Evolutionary conservation across 2,888 invertebrate species (phyloP), one percentile per base, ranked within the genome.

Genomic region (Drosophila hawaiiensis): DNA sequence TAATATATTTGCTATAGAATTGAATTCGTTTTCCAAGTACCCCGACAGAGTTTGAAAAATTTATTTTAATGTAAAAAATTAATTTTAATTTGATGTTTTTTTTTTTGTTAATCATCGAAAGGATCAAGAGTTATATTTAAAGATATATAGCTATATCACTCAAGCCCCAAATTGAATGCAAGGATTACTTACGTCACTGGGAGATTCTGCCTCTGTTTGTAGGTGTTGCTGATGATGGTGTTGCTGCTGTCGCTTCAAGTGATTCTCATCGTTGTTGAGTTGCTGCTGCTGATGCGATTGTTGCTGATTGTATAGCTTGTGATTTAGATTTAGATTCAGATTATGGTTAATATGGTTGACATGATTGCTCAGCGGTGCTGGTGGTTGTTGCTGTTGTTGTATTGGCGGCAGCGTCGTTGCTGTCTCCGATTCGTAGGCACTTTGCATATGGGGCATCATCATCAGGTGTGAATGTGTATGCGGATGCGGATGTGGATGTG

Each of bases 401-500:
- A 50, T 53, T 16, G 29, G 43, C 14, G 59, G 60, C 22, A 68
- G 65, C 63, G 60, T 33, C 25, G 76, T 22, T 37, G 66, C 22
- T 22, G 53, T 62, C 22, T 73, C 68, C 61, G 65, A 47, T 31
- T 74, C 79, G 61, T 82, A 80, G 74, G 82, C 89, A 68, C 84
- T 81, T 61, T 74, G 84, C 78, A 73, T 55, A 47, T 83, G 74
- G 39, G 66, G 54, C 66, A 59, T 49, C 41, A 59, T 54, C 43
- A 41, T 41, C 39, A 41, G 16, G 22, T 58, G 58, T 58, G 41
- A 29, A 29, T 58, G 58, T 33, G 84, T 76, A 37, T 84, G 84
- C 6, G 91, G 91, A 79, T 84, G 84, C 6, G 90, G 91, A 80
- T 84, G 84, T 7, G 91, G 91, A 80, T 84, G 84, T 7, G 91